phyloP scores from a whole-genome alignment of 2,113 vertebrate species.

The Rhineura floridana region DNA sequence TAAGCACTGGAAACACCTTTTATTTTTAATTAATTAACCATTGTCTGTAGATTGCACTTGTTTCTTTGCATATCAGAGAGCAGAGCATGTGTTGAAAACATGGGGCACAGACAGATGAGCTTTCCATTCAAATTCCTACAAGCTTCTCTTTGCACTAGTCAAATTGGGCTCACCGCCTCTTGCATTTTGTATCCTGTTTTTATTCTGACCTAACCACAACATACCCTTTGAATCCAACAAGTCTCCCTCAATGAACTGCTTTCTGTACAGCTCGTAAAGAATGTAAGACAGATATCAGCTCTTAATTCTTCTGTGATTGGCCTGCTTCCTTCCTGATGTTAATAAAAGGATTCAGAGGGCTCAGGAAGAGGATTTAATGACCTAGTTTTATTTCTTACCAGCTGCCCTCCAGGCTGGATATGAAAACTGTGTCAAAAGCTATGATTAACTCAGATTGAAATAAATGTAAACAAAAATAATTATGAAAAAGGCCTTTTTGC shows the following conservation, averaged over 20 bases:
- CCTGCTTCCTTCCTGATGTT: constrained; percentile 19
- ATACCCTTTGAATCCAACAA: neutral
- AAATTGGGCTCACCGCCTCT: neutral
- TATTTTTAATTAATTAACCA: neutral
- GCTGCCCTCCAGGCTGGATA: neutral
- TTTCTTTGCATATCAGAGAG: neutral
- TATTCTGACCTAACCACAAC: constrained; percentile 2
- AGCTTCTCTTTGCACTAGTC: neutral
- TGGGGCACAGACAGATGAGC: neutral
- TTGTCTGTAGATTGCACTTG: constrained; percentile 20
- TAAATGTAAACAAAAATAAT: neutral
- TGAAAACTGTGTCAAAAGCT: neutral
- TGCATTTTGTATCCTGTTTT: constrained; percentile 7
- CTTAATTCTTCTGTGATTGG: constrained; percentile 21
- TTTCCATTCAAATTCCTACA: neutral
- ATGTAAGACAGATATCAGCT: constrained; percentile 6
- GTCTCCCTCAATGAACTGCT: neutral
- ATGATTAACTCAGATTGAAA: neutral
- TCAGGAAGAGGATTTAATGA: constrained; percentile 17
- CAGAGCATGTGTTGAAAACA: neutral
- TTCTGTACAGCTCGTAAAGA: constrained; percentile 2
- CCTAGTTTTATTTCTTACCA: constrained; percentile 9
- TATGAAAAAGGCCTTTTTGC: neutral
- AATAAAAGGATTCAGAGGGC: neutral
- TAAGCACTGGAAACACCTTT: neutral